These are phyloP conservation scores for Drosophila parvula DNA, from an alignment of 1,140 invertebrate genomes.

Conservation along the genomic window DNA sequence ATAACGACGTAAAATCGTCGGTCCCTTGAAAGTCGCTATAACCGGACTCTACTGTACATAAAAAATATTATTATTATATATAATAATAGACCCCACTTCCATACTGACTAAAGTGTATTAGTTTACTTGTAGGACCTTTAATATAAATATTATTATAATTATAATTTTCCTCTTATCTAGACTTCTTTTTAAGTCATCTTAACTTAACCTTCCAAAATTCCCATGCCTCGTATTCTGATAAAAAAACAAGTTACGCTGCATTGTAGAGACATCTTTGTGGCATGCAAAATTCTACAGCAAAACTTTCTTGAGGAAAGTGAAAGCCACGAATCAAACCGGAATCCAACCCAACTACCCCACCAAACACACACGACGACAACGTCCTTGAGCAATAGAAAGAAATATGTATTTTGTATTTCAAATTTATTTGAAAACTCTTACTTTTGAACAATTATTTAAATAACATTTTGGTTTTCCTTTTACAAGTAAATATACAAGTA, in stretches of 20 bases:
- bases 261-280: conserved; percentile 16
- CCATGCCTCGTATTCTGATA: too few species aligned
- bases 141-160: neutral
- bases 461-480: neutral
- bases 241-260: conserved; percentile 3
- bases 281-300: conserved; percentile 29
- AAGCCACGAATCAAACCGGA: conserved; percentile 34
- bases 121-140: too few species aligned
- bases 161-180: neutral
- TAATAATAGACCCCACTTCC: too few species aligned
- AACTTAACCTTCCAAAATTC: neutral
- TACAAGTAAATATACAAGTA: neutral
- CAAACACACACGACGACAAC: neutral
- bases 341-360: conserved; percentile 1
- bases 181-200: neutral
- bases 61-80: too few species aligned
- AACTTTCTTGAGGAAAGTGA: conserved; percentile 46
- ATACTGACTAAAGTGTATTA: too few species aligned
- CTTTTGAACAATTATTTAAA: neutral
- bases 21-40: too few species aligned
- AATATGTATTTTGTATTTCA: neutral
- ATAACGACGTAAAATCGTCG: too few species aligned
- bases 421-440: neutral
- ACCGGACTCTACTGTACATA: too few species aligned
- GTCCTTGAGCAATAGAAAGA: conserved; percentile 14